phyloP scores from a whole-genome alignment of 2,797 vertebrate genomes.

The Tragopan temminckii region DNA sequence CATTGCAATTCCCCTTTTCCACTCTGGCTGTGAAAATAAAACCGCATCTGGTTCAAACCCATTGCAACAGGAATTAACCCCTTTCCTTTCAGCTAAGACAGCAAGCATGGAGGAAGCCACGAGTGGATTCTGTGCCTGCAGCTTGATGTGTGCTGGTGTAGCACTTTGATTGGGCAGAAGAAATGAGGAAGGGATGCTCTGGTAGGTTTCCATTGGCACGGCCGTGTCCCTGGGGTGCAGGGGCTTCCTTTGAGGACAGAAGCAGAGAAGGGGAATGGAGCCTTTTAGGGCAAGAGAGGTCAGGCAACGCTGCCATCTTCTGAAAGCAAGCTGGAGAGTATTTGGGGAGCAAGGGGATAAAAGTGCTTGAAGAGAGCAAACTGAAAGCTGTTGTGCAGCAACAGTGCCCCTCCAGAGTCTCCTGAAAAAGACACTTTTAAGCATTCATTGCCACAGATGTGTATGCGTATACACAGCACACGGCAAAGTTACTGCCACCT shows the following conservation, averaged over 20 bases:
- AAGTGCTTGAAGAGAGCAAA: not conserved
- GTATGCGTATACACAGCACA: fast-evolving
- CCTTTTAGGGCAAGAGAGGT: not conserved
- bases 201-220: not conserved
- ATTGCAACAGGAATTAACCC: slow-evolving; percentile 22
- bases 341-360: not conserved
- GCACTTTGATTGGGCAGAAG: too few relatives aligned
- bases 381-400: not conserved
- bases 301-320: fast-evolving
- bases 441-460: not conserved
- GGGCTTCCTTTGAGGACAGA: fast-evolving
- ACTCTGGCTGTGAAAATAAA: not conserved
- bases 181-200: too few relatives aligned
- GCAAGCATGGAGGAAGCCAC: not conserved
- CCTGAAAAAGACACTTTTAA: not conserved
- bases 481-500: not conserved
- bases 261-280: not conserved
- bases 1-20: slow-evolving; percentile 5
- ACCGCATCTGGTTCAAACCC: slow-evolving; percentile 40
- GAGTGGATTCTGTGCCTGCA: not conserved
- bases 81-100: not conserved
- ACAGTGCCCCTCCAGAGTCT: not conserved
- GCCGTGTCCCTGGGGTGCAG: fast-evolving
- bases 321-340: not conserved
- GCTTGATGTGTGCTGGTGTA: not conserved